phyloP scores from a whole-genome alignment of 1,140 invertebrate genomes.

The Arctopsyche grandis region DNA sequence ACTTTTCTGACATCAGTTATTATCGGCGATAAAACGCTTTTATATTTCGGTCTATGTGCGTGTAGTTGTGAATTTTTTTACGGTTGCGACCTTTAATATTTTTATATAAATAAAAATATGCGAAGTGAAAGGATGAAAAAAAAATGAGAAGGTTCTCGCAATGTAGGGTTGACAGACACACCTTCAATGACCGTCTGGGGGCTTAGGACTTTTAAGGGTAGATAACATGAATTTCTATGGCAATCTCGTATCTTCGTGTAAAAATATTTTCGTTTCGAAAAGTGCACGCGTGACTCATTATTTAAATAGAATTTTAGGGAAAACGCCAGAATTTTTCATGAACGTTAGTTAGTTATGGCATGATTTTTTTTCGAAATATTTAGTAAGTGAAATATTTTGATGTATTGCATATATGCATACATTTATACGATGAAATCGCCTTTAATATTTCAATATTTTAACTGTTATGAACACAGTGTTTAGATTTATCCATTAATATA shows the following conservation, averaged over 20 bases:
- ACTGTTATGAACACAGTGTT: too few relatives aligned
- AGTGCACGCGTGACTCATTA: background rate
- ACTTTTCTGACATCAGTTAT: background rate
- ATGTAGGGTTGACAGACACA: conserved; percentile 27
- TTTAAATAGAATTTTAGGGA: conserved; percentile 6
- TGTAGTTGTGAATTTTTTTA: background rate
- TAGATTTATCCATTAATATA: too few relatives aligned
- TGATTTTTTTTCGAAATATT: too few relatives aligned
- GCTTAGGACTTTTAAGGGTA: conserved; percentile 11
- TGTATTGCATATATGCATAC: too few relatives aligned
- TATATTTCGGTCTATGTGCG: background rate
- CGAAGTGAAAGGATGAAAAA: background rate
- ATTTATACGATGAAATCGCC: too few relatives aligned
- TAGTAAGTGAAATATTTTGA: too few relatives aligned
- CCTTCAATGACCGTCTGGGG: conserved; percentile 30
- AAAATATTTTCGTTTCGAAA: conserved; percentile 7
- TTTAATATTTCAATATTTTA: too few relatives aligned
- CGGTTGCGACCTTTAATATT: background rate
- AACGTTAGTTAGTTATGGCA: too few relatives aligned
- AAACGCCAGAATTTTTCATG: too few relatives aligned
- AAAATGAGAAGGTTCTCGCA: conserved; percentile 3
- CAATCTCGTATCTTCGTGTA: background rate
- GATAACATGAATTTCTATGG: conserved; percentile 17
- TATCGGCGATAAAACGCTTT: conserved; percentile 15
- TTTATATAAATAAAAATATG: conserved; percentile 18